Evolutionary conservation across 2,888 invertebrate genomes (phyloP).

Genomic region (Thumatha senex): DNA sequence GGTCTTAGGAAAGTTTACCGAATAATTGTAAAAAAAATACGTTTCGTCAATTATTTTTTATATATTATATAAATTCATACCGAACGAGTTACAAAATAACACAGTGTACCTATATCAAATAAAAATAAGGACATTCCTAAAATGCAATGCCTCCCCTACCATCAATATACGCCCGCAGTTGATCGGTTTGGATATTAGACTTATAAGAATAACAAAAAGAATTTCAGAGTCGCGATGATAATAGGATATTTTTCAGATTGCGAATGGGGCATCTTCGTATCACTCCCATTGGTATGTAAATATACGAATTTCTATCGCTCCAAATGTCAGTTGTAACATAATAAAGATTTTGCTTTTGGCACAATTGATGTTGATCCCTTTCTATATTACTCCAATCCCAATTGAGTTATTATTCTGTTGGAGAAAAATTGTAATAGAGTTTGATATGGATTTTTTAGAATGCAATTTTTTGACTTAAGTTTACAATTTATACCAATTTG

Average conservation of each 20-base stretch:
- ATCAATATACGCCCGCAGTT: neutral
- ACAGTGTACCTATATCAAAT: too few species aligned
- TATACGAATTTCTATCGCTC: slow-evolving; percentile 31
- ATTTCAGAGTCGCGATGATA: slow-evolving; percentile 14
- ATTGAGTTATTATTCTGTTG: slow-evolving; percentile 26
- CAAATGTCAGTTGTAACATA: slow-evolving; percentile 22
- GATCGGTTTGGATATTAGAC: slow-evolving; percentile 4
- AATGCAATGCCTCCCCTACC: too few species aligned
- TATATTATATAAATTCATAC: too few species aligned
- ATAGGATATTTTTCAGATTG: slow-evolving; percentile 26
- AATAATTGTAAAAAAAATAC: too few species aligned
- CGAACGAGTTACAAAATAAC: too few species aligned
- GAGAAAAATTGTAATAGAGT: slow-evolving; percentile 5
- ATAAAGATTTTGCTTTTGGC: slow-evolving; percentile 32
- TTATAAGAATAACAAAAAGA: slow-evolving; percentile 9
- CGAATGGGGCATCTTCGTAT: slow-evolving; percentile 28
- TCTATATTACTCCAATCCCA: slow-evolving; percentile 31
- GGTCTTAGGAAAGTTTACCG: too few species aligned
- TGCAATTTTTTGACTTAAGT: too few species aligned
- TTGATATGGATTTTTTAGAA: too few species aligned
- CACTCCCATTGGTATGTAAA: slow-evolving; percentile 37
- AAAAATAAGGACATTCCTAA: too few species aligned
- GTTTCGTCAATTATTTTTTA: too few species aligned
- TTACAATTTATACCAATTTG: too few species aligned
- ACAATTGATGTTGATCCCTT: slow-evolving; percentile 39